A percentile compares a stretch with the other conserved stretches of the same genome.
These are phyloP conservation scores for Aleiodes leptofemur DNA, from an alignment of 2,888 invertebrate species.

Conservation along the genomic window DNA sequence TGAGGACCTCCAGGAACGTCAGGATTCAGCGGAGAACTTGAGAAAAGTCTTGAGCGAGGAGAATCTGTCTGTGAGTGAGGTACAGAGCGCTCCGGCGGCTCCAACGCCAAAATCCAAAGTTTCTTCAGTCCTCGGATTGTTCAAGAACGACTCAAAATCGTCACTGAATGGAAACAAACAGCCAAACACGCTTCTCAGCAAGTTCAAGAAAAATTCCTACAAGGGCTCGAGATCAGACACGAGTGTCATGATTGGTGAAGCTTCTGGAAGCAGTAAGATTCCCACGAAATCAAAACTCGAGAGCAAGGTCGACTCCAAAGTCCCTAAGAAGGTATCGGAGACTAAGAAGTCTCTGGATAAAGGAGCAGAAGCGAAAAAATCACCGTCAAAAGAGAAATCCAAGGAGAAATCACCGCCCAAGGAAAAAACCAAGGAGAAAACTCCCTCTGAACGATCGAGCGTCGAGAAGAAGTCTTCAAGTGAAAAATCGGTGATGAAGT, in stretches of 20 bases:
- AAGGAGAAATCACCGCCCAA: slow-evolving; percentile 60
- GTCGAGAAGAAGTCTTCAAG: slow-evolving; percentile 47
- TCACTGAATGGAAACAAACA: slow-evolving; percentile 52
- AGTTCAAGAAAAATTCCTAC: slow-evolving; percentile 79
- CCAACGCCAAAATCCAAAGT: slow-evolving; percentile 79
- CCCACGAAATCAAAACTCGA: slow-evolving; percentile 63
- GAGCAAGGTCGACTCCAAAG: slow-evolving; percentile 58
- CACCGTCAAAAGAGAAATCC: slow-evolving; percentile 58
- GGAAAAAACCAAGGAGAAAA: slow-evolving; percentile 55
- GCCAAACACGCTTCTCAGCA: slow-evolving; percentile 62
- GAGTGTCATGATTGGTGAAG: slow-evolving; percentile 47
- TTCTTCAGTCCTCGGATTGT: slow-evolving; percentile 85
- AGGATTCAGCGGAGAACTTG: slow-evolving; percentile 73
- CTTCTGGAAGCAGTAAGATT: slow-evolving; percentile 65
- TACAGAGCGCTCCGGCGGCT: slow-evolving; percentile 76
- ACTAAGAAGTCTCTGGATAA: slow-evolving; percentile 57
- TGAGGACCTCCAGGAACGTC: slow-evolving; percentile 74
- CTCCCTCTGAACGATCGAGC: slow-evolving; percentile 43
- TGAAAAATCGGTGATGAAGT: slow-evolving; percentile 55
- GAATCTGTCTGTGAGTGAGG: slow-evolving; percentile 78
- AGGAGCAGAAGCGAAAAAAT: slow-evolving; percentile 54
- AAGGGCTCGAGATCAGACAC: slow-evolving; percentile 66
- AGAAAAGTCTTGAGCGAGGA: slow-evolving; percentile 86
- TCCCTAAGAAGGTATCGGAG: slow-evolving; percentile 53
- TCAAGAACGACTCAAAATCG: slow-evolving; percentile 78